phyloP scores from a whole-genome alignment of 2,113 vertebrate species.

The Neodon shergylaensis region DNA sequence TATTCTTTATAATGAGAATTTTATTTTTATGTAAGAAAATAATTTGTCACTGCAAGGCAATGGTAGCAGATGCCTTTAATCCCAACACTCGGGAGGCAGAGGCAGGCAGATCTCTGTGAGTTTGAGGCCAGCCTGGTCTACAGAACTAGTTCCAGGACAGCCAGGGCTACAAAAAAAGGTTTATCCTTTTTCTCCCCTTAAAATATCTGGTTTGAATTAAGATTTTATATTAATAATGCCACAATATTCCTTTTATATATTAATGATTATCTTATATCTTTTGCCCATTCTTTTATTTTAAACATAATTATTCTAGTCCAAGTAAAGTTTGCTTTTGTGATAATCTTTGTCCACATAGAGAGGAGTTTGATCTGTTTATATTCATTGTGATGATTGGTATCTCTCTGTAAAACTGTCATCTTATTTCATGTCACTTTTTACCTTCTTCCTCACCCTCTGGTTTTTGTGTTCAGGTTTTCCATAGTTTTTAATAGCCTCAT shows the following conservation, averaged over 20 bases:
- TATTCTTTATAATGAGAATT: constrained; percentile 6
- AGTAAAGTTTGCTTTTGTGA: background rate
- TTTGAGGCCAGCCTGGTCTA: background rate
- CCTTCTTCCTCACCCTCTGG: background rate
- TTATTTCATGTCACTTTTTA: background rate
- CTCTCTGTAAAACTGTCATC: background rate
- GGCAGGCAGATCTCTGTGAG: background rate
- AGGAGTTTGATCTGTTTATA: constrained; percentile 63
- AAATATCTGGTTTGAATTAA: constrained; percentile 17
- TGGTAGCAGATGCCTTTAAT: background rate
- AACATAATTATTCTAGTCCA: constrained; percentile 24
- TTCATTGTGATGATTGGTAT: constrained; percentile 63
- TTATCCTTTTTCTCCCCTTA: background rate
- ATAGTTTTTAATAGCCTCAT: background rate
- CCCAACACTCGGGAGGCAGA: background rate
- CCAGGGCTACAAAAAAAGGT: background rate
- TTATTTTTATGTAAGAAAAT: constrained; percentile 40
- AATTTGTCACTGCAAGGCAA: background rate
- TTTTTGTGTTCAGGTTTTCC: background rate
- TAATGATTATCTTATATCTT: background rate
- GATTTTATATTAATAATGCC: background rate
- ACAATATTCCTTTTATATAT: background rate
- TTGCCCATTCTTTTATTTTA: constrained; percentile 29
- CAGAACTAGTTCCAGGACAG: background rate
- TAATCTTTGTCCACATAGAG: constrained; percentile 39